Base-by-base conservation (phyloP, 1,140 invertebrate genomes). In the Metaphire vulgaris region DNA sequence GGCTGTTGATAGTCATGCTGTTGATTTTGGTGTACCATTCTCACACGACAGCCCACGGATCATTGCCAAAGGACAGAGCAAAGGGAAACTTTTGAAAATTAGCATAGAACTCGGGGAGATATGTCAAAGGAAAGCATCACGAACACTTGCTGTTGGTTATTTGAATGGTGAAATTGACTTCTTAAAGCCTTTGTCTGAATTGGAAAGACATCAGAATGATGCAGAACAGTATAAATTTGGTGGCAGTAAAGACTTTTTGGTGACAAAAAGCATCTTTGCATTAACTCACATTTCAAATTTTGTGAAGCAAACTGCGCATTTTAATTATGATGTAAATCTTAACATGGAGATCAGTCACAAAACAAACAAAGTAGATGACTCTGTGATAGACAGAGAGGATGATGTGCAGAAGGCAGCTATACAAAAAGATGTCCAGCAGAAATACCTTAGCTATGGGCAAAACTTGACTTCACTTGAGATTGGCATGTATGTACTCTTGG, bases 401-500 rank as follows among this genome's bases (percentile, higher is more conserved):
- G 21, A 12, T 21, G 21, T 56, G 6, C 41, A 56, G 41, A 56
- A 56, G 41, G 21, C 41, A 21, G 6, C 41, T 12, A 6, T 12
- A 21, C 41, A 56, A 56, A 56, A 56, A 56, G 41, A 56, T 6
- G 41, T 56, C 41, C 41, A 56, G 41, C 41, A 56, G 21, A 56
- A 56, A 56, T 21, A 56, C 41, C 6, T 56, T 21, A 56, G 41
- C 21, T 56, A 56, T 56, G 41, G 41, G 41, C 41, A 56, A 21
- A 56, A 56, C 66, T 30, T 95, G 88, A 92, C 92, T 1, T 91
- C 93, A 6, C 89, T 98, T 68, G 94, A 97, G 87, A 93, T 97
- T 69, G 95, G 94, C 80, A 95, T 98, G 92, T 98, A 97, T 86
- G 92, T 96, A 6, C 88, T 98, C 2, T 88, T 98, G 32, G 94